Conservation (phyloP, 1,140 invertebrate genomes). For the Pseudoatta argentina region DNA sequence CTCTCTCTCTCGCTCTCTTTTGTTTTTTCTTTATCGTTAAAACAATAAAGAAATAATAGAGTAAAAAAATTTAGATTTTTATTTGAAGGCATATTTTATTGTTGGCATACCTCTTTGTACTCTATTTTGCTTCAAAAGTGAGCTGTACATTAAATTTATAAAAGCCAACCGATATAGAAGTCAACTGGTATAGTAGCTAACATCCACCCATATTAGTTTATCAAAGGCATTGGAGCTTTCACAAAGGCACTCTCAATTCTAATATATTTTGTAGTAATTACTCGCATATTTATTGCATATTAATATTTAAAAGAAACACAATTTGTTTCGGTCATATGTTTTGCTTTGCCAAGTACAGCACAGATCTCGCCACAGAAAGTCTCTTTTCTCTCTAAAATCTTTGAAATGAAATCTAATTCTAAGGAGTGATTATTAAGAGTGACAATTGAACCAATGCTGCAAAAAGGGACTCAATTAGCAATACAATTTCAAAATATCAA, state of each 20-base stretch:
- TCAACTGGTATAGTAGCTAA: not conserved
- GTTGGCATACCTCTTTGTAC: not conserved
- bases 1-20: not conserved
- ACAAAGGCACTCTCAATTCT: not conserved
- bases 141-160: not conserved
- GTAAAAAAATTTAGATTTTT: not conserved
- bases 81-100: not conserved
- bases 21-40: not conserved
- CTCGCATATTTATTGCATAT: not conserved
- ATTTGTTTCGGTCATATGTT: no score
- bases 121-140: not conserved
- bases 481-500: no score
- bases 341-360: not conserved
- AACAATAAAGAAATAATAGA: not conserved
- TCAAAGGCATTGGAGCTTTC: not conserved
- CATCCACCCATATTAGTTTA: not conserved
- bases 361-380: not conserved
- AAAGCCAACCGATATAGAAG: not conserved
- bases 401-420: no score
- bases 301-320: not conserved
- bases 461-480: no score
- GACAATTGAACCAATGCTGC: no score
- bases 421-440: no score
- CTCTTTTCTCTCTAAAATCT: no score
- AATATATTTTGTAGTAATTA: not conserved